Evolutionary conservation across 1,140 invertebrate genomes (phyloP), one percentile per base, ranked within the genome.

Genomic region (Helicoverpa armigera): DNA sequence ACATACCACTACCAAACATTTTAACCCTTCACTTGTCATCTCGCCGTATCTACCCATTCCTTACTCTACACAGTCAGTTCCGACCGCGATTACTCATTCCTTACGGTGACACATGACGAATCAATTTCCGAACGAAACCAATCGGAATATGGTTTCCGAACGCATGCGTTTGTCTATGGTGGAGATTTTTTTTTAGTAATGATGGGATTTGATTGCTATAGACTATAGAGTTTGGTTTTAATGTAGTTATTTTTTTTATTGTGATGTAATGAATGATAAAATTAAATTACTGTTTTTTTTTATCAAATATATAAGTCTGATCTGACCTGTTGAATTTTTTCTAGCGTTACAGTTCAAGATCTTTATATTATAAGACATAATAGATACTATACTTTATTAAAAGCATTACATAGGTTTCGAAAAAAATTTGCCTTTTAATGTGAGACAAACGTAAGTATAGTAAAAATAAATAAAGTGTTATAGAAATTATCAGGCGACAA

Each of bases 81-180:
- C 29, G 29, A 60, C 51, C 43, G 35, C 89, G 88, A 93, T 94
- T 94, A 94, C 88, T 94, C 91, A 93, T 94, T 94, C 86, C 89
- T 75, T 83, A 92, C 90, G 92, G 92, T 88, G 91, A 94, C 92
- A 94, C 90, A 92, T 92, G 86, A 93, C 92, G 91, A 94, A 94
- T 94, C 92, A 92, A 94, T 94, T 82, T 81, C 86, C 43, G 79
- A 90, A 81, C 80, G 75, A 86, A 89, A 88, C 87, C 82, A 87
- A 90, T 89, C 86, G 84, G 83, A 83, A 84, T 79, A 84, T 82
- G 81, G 81, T 82, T 83, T 89, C 76, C 76, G 76, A 79, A 79
- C 76, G 76, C 63, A 70, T 77, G 60, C 60, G 35, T 79, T 79
- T 79, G 74, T 82, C 75, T 76, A 82, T 82, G 81, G 60, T 70